Evolutionary conservation across 2,888 invertebrate genomes (phyloP), one percentile per base, ranked within the genome.

Genomic region (Germaria angustata): DNA sequence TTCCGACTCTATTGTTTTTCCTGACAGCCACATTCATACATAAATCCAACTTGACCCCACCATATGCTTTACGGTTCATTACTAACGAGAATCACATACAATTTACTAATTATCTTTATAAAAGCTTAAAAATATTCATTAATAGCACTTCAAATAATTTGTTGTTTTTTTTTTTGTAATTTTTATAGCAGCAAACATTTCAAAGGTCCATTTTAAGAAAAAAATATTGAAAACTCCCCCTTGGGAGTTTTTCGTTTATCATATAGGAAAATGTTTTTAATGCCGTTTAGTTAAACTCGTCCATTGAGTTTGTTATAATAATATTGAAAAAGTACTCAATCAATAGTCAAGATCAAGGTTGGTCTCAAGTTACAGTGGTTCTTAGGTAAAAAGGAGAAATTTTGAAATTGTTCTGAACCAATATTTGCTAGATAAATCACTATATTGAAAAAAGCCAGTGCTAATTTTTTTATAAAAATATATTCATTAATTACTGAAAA

Each of bases 291-390:
- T 49, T 71, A n/a, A 75, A 59, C n/a, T 71, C 57, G 57, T 59
- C 44, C 49, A 51, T 32, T 59, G 44, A 46, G 32, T 65, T 76
- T 36, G 15, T 51, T 51, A 13, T 32, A 53, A 51, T 17, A 53
- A 69, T 59, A 78, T 51, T 61, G 55, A 61, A 49, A 57, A 81
- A 63, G 39, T 51, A 53, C 66, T 82, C 78, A 76, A 75, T 79
- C 66, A 71, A 59, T 17, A 53, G 59, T 49, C 66, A 72, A 66
- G 53, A 82, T 82, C 79, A 82, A 79, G 82, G 79, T 71, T 79
- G 65, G 39, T 39, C 20, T 36, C 9, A 36, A 22, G 34, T 51
- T 2, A 61, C 77, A 69, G 76, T 76, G 76, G 59, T 15, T 28
- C n/a, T n/a, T 1, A 51, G 24, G 0, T 1, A 51, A n/a, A 24